Percentiles rank a stretch among this genome's conserved stretches.
Evolutionary conservation across 2,888 invertebrate genomes (phyloP).

Genomic region (Drosophila anceps): DNA sequence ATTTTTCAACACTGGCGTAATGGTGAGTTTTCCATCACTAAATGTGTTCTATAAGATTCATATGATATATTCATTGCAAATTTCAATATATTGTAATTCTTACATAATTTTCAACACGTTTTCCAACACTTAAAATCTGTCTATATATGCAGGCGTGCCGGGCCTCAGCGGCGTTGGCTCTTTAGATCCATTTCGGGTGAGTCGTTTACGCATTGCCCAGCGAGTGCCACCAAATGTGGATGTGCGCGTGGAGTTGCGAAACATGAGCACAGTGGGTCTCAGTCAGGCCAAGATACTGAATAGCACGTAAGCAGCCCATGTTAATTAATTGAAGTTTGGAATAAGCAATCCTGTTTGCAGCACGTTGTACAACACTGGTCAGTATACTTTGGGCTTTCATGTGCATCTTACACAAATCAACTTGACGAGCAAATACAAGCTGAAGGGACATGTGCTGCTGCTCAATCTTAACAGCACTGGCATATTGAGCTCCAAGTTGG

Average conservation of each 20-base stretch:
- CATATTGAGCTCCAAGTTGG: slow-evolving; percentile 86
- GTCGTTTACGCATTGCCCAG: slow-evolving; percentile 58
- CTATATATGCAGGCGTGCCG: slow-evolving; percentile 54
- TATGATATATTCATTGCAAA: too few relatives aligned
- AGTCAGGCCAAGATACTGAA: slow-evolving; percentile 55
- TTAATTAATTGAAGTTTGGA: neutral
- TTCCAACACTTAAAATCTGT: neutral
- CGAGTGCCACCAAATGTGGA: slow-evolving; percentile 52
- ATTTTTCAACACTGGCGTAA: slow-evolving; percentile 55
- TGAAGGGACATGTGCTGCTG: slow-evolving; percentile 88
- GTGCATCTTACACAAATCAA: slow-evolving; percentile 88
- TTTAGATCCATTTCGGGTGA: slow-evolving; percentile 66
- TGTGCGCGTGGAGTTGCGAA: slow-evolving; percentile 54
- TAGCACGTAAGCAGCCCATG: slow-evolving; percentile 48
- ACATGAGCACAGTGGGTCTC: slow-evolving; percentile 56
- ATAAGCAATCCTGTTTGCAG: slow-evolving; percentile 60
- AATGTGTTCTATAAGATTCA: too few relatives aligned
- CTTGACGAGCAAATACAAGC: slow-evolving; percentile 88
- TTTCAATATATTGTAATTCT: neutral
- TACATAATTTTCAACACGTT: neutral
- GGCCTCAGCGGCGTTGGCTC: slow-evolving; percentile 53
- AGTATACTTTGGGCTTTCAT: slow-evolving; percentile 88
- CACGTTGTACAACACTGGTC: slow-evolving; percentile 86
- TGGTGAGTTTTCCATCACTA: too few relatives aligned
- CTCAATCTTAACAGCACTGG: slow-evolving; percentile 89